Evolutionary conservation across 2,797 vertebrate genomes (phyloP), one percentile per base, ranked within the genome.

Genomic region (Pachyuromys duprasi): DNA sequence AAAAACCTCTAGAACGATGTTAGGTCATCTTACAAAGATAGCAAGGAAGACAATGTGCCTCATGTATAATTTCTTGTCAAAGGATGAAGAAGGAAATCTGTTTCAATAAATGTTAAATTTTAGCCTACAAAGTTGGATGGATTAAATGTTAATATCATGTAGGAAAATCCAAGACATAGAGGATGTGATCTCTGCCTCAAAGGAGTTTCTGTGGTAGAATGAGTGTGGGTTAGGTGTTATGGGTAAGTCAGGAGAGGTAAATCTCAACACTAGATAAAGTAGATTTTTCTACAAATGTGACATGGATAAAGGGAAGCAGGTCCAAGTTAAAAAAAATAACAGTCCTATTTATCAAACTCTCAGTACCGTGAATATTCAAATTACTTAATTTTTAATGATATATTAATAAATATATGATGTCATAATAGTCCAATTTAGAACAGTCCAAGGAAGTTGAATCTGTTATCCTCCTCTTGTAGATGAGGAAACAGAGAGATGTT

Each of bases 51-150:
- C 90, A 89, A 5, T 57, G 17, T 80, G n/a, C 13, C 28, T 95
- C 24, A 33, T 13, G 31, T 49, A 90, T 9, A 82, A 39, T 91
- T 89, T 91, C 49, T 94, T 93, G 0, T 80, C 17, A 24, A 8
- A 26, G 31, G 18, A 84, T 33, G 80, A 95, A 53, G 26, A 83
- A 33, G 20, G 8, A 9, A 86, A 49, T 89, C 84, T 83, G 2
- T 83, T 95, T 92, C 62, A 93, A 69, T 63, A 76, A 92, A 63
- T 55, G 62, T 31, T 89, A 92, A 81, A 57, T 63, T 91, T 94
- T 60, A 65, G 39, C 7, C 28, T 17, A 4, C 42, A 36, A 13
- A 87, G 55, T 18, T 55, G 55, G 94, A 17, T 83, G 33, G 94
- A 13, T 80, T 22, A 5, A 88, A 76, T 86, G 63, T 28, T 65